These are phyloP conservation scores for Tokudaia tokunoshimensis DNA, from an alignment of 2,797 vertebrate species.

Conservation along the genomic window DNA sequence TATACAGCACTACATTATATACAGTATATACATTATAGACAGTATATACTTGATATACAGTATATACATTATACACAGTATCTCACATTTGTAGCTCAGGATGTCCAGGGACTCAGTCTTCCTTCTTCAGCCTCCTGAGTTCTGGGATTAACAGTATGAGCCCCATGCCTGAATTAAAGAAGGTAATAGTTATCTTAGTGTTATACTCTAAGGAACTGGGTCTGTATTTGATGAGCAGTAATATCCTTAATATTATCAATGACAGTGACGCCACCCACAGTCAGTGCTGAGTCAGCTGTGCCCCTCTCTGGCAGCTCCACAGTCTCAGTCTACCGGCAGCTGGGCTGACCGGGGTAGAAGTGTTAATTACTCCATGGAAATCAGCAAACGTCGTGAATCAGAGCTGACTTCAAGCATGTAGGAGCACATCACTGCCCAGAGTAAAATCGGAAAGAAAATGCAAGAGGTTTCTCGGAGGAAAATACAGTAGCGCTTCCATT, in stretches of 20 bases:
- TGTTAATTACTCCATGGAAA: conserved; percentile 9
- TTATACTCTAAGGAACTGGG: conserved; percentile 36
- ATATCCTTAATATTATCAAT: not conserved
- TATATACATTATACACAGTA: too few relatives aligned
- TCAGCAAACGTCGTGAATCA: not conserved
- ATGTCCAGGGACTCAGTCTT: not conserved
- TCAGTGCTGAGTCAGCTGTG: not conserved
- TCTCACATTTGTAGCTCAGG: not conserved
- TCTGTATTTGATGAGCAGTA: conserved; percentile 53
- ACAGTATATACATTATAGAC: too few relatives aligned
- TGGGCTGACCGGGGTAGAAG: not conserved
- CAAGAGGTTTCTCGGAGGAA: not conserved
- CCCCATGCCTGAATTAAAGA: not conserved
- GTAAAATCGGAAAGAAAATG: conserved; percentile 32
- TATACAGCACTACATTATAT: too few relatives aligned
- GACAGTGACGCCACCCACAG: not conserved
- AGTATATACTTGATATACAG: too few relatives aligned
- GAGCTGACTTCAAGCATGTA: conserved; percentile 22
- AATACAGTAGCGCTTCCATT: not conserved
- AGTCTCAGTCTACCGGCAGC: not conserved
- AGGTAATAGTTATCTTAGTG: conserved; percentile 52
- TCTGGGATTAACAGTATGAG: not conserved
- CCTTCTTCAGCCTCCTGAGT: not conserved
- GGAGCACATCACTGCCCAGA: not conserved
- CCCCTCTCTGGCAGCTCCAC: not conserved